Evolutionary conservation across 2,888 invertebrate species (phyloP).

Genomic region (Xanthia togata): DNA sequence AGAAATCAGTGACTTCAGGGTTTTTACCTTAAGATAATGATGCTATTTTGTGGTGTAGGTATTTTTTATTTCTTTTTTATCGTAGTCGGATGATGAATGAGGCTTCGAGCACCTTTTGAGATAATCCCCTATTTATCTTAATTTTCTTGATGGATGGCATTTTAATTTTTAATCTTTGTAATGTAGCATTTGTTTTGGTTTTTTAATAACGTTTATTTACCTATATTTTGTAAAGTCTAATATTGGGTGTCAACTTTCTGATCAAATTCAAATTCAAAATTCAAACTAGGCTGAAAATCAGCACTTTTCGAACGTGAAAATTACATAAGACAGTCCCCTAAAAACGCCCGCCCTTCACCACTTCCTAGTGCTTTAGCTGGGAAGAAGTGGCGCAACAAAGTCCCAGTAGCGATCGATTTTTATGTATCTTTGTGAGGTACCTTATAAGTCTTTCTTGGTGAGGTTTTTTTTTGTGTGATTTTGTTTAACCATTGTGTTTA

Average conservation of each 20-base stretch:
- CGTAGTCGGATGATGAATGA: slow-evolving; percentile 29
- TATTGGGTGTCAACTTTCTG: neutral
- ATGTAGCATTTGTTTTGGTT: slow-evolving; percentile 17
- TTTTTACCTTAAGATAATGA: slow-evolving; percentile 39
- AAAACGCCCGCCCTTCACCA: no score
- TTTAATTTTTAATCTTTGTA: slow-evolving; percentile 45
- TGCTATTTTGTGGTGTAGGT: slow-evolving; percentile 48
- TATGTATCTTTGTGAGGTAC: no score
- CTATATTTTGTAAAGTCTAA: neutral
- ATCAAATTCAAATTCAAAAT: no score
- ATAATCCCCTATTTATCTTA: slow-evolving; percentile 55
- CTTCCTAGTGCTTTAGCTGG: no score
- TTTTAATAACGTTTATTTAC: neutral
- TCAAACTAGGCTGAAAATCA: no score
- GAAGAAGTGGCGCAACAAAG: no score
- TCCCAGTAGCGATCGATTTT: no score
- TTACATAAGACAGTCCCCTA: no score
- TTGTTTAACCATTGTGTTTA: slow-evolving; percentile 39
- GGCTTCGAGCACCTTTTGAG: slow-evolving; percentile 26
- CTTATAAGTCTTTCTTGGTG: neutral
- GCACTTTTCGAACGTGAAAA: no score
- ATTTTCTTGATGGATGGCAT: slow-evolving; percentile 59
- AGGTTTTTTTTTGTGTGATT: neutral
- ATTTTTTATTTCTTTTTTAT: slow-evolving; percentile 32
- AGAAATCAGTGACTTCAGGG: slow-evolving; percentile 16